A percentile compares a stretch with the other conserved stretches of the same genome.
phyloP scores from a whole-genome alignment of 2,113 vertebrate genomes.

The Sula dactylatra region DNA sequence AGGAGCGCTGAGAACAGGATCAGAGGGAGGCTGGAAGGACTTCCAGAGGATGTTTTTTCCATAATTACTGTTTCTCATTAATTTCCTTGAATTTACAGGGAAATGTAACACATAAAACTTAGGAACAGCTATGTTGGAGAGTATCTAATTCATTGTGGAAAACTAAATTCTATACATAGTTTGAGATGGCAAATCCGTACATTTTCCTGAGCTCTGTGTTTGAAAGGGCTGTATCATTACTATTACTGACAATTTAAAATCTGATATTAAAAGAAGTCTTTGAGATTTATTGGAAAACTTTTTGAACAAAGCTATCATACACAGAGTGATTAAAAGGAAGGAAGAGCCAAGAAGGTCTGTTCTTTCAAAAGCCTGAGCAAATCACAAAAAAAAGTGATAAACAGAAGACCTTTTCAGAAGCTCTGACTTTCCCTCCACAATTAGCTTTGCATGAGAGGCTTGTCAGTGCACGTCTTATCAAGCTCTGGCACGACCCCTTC shows the following conservation, averaged over 20 bases:
- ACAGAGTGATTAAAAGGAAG: not conserved
- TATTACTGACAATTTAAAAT: not conserved
- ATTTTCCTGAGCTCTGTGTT: not conserved
- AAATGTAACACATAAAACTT: not conserved
- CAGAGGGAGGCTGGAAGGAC: not conserved
- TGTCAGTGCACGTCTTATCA: not conserved
- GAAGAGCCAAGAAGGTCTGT: not conserved
- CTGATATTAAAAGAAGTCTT: not conserved
- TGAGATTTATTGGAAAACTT: not conserved
- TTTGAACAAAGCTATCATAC: not conserved
- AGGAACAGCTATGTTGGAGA: not conserved
- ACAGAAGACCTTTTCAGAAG: not conserved
- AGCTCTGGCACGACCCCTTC: not conserved
- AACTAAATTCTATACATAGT: not conserved
- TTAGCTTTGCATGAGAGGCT: constrained; percentile 11
- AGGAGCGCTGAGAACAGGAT: not conserved
- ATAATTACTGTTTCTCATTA: not conserved
- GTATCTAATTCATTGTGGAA: not conserved
- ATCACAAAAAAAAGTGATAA: not conserved
- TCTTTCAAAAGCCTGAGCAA: not conserved
- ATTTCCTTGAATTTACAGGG: not conserved
- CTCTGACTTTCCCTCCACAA: not conserved
- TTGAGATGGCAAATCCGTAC: not conserved
- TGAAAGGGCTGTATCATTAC: not conserved
- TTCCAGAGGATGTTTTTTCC: not conserved